Percentiles rank a stretch among this genome's conserved stretches.
phyloP scores from a whole-genome alignment of 2,113 vertebrate species.

The Eidolon helvum region DNA sequence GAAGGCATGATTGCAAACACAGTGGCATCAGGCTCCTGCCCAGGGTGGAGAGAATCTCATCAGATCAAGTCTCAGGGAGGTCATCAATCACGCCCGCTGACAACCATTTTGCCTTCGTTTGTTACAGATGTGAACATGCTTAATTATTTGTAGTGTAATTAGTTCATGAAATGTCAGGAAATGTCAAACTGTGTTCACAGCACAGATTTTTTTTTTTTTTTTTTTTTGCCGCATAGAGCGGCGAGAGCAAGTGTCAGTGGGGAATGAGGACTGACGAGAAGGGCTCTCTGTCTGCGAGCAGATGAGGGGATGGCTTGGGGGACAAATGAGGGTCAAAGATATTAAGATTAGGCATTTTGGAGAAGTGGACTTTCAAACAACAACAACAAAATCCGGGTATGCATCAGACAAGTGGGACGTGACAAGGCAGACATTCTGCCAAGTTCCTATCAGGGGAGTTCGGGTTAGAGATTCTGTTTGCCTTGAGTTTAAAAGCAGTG shows the following conservation, averaged over 20 bases:
- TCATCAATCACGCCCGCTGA: conserved; percentile 92
- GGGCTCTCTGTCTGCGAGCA: conserved; percentile 77
- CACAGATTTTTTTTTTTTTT: conserved; percentile 80
- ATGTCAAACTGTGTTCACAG: conserved; percentile 88
- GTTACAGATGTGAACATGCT: conserved; percentile 94
- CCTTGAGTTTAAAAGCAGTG: conserved; percentile 51
- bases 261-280: conserved; percentile 81
- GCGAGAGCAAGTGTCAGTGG: conserved; percentile 86
- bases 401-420: conserved; percentile 10
- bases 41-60: conserved; percentile 87
- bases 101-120: conserved; percentile 89
- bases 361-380: conserved; percentile 65
- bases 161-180: conserved; percentile 92
- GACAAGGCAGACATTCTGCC: conserved; percentile 53
- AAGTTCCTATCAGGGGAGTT: conserved; percentile 44
- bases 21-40: conserved; percentile 84
- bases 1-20: conserved; percentile 89
- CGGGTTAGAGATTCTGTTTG: neutral
- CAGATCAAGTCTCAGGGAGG: conserved; percentile 90
- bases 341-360: conserved; percentile 80
- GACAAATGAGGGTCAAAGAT: conserved; percentile 82
- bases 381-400: neutral
- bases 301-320: conserved; percentile 76
- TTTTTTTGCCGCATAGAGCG: conserved; percentile 77
- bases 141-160: conserved; percentile 96